Base-by-base conservation (phyloP, 2,113 vertebrate species). In the Chitala chitala region DNA sequence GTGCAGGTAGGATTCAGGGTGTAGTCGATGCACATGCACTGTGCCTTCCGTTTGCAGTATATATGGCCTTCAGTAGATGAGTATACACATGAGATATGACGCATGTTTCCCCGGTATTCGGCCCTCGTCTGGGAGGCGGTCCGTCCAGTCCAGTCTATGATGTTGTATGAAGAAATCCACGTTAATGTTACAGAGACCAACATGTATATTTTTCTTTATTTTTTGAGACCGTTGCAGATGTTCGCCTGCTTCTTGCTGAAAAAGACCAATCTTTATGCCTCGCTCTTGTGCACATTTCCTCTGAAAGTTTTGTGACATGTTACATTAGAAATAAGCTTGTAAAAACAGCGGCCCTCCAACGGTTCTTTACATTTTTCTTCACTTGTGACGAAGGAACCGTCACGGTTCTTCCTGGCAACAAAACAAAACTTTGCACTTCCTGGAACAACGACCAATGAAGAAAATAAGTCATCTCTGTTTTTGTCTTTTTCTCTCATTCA, bases 401-500 rank as follows among this genome's bases (percentile, higher is more conserved):
- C 56, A 76, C n/a, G n/a, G 73, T 68, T 54, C 75, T 74, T 74
- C 72, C 53, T 72, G 72, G 58, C 26, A 59, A 66, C 64, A 46
- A 64, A 72, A 46, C 44, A 33, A 54, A 58, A 77, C 38, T 69
- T 82, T 71, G 71, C 79, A 79, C 76, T 76, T 81, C 77, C 78
- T 71, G 76, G 75, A 54, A 53, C 61, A 74, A 86, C 82, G 82
- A 85, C 84, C 86, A 92, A 87, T 83, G 84, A 92, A 89, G 88
- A 88, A 90, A 83, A 88, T 76, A 89, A n/a, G 93, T 95, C 91
- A 87, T 82, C 85, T 87, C 65, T 72, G 77, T 78, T 84, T 75
- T 75, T 81, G 87, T 85, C 87, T 85, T 90, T 80, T 85, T 88
- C 90, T 92, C 91, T 92, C 92, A 92, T 91, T 94, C 90, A 90